Conservation (phyloP, 1,140 invertebrate genomes). For the Papilio dardanus region DNA sequence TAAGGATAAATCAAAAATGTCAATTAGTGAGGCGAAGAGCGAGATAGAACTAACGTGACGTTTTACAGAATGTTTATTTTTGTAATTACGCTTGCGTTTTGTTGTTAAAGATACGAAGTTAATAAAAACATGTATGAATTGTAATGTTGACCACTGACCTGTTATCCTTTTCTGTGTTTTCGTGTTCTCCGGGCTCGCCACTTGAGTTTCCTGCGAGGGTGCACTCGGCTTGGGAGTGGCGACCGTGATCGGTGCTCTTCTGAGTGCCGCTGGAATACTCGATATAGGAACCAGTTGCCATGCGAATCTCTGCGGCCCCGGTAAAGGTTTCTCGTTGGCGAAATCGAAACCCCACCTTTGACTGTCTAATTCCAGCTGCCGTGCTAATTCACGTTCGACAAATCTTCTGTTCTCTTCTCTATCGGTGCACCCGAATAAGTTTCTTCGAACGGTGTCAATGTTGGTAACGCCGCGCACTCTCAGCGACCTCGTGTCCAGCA, state of each 20-base stretch:
- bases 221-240: conserved; percentile 58
- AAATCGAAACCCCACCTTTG: conserved; percentile 80
- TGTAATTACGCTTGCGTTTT: conserved; percentile 38
- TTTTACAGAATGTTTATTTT: conserved; percentile 30
- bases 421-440: conserved; percentile 75
- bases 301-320: conserved; percentile 73
- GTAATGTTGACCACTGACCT: conserved; percentile 59
- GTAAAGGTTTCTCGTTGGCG: conserved; percentile 72
- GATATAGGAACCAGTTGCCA: conserved; percentile 76
- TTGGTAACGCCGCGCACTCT: conserved; percentile 68
- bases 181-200: conserved; percentile 69
- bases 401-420: conserved; percentile 74
- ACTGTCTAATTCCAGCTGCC: conserved; percentile 72
- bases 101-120: conserved; percentile 37
- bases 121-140: conserved; percentile 30
- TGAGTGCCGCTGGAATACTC: conserved; percentile 64
- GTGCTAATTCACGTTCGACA: conserved; percentile 70
- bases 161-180: conserved; percentile 80
- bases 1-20: conserved; percentile 17
- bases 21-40: conserved; percentile 20
- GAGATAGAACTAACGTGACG: conserved; percentile 21
- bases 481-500: conserved; percentile 71
- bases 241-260: conserved; percentile 70
- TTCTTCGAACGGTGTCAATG: conserved; percentile 73
- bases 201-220: conserved; percentile 63